Evolutionary conservation across 1,140 invertebrate species (phyloP).

Genomic region (Pseudomyrmex dendroicus): DNA sequence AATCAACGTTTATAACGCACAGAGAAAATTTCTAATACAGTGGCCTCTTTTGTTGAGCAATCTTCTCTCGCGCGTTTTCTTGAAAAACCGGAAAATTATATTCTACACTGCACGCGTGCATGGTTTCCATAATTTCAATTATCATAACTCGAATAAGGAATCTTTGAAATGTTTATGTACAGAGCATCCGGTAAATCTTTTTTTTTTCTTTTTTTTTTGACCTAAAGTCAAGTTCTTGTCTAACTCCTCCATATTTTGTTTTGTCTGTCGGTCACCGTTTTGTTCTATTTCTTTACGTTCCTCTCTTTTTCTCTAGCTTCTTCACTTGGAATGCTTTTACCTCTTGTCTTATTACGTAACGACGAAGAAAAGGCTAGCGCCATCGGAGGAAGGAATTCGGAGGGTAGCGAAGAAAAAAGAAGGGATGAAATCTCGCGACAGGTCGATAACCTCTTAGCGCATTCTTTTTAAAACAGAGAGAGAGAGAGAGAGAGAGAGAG

Average conservation of each 20-base stretch:
- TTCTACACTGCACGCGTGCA: neutral
- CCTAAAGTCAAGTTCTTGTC: neutral
- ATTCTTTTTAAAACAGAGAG: slow-evolving; percentile 26
- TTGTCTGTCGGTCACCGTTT: slow-evolving; percentile 32
- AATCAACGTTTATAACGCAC: neutral
- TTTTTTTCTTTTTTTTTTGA: slow-evolving; percentile 20
- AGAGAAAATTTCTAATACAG: slow-evolving; percentile 39
- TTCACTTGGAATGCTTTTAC: neutral
- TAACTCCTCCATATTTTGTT: slow-evolving; percentile 34
- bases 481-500: neutral
- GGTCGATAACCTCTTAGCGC: slow-evolving; percentile 64
- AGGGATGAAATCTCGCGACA: slow-evolving; percentile 42
- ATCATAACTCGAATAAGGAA: neutral
- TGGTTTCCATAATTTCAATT: slow-evolving; percentile 23
- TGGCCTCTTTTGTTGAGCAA: slow-evolving; percentile 41
- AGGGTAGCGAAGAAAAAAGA: slow-evolving; percentile 4
- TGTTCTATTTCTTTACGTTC: slow-evolving; percentile 1
- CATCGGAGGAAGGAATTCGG: slow-evolving; percentile 28
- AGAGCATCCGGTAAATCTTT: neutral
- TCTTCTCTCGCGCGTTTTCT: slow-evolving; percentile 1
- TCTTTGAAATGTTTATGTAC: neutral
- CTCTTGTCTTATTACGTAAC: slow-evolving; percentile 16
- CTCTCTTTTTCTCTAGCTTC: neutral
- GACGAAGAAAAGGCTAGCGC: neutral
- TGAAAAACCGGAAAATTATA: slow-evolving; percentile 37